phyloP scores from a whole-genome alignment of 1,140 invertebrate genomes.

The Anastrepha ludens region DNA sequence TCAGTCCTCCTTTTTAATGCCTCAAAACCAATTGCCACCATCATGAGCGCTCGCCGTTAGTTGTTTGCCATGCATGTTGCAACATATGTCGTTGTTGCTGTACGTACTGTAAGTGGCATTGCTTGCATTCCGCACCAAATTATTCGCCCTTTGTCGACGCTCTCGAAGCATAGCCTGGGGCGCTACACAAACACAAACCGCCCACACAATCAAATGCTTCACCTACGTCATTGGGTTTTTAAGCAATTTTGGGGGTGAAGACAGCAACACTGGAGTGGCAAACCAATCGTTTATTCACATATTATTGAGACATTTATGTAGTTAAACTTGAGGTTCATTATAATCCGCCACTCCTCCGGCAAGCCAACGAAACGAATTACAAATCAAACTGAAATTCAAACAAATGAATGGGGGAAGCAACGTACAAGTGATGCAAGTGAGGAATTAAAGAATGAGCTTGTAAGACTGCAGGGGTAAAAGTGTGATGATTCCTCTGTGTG shows the following conservation, averaged over 20 bases:
- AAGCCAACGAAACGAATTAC: constrained; percentile 30
- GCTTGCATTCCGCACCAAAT: background rate
- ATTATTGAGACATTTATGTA: constrained; percentile 53
- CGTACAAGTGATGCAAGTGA: background rate
- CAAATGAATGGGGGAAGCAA: background rate
- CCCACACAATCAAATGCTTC: constrained; percentile 73
- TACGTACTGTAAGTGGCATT: background rate
- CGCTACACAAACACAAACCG: constrained; percentile 60
- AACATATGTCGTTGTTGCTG: constrained; percentile 67
- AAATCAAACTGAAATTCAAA: constrained; percentile 40
- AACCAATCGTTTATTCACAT: constrained; percentile 41
- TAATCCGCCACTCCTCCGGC: constrained; percentile 4
- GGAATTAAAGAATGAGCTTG: background rate
- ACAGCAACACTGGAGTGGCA: background rate
- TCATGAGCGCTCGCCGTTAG: background rate
- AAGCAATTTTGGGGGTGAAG: background rate
- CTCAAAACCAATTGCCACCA: constrained; percentile 26
- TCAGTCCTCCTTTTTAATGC: background rate
- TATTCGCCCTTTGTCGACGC: background rate
- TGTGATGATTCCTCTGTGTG: background rate
- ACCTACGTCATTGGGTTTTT: constrained; percentile 70
- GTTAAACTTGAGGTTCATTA: constrained; percentile 47
- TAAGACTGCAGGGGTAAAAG: background rate
- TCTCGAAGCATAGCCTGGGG: background rate
- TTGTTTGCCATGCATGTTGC: constrained; percentile 57